A percentile compares a stretch with the other conserved stretches of the same genome.
Evolutionary conservation across 1,140 invertebrate species (phyloP).

Genomic region (Drosophila tani): DNA sequence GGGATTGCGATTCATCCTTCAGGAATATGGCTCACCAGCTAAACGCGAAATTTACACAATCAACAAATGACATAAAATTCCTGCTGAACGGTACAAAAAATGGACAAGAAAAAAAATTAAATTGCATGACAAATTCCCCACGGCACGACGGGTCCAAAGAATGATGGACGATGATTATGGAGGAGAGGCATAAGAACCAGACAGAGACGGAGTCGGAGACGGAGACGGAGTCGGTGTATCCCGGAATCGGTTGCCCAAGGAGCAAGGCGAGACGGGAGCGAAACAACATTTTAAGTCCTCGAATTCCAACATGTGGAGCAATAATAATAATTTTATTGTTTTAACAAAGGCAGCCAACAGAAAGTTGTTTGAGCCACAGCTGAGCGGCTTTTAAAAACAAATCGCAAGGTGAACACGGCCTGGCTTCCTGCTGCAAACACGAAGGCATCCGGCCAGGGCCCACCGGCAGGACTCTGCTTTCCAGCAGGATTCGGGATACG

Average conservation of each 20-base stretch:
- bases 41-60: constrained; percentile 81
- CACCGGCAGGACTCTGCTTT: constrained; percentile 20
- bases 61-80: constrained; percentile 82
- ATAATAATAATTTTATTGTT: constrained; percentile 84
- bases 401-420: constrained; percentile 67
- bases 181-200: constrained; percentile 47
- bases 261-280: constrained; percentile 1
- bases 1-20: constrained; percentile 28
- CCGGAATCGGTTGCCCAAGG: background rate
- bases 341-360: constrained; percentile 82
- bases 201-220: constrained; percentile 10
- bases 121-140: constrained; percentile 78
- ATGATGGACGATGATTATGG: constrained; percentile 79
- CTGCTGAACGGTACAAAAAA: constrained; percentile 54
- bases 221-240: too few species aligned
- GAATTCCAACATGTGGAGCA: constrained; percentile 83
- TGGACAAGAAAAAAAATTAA: constrained; percentile 45
- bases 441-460: constrained; percentile 16
- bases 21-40: constrained; percentile 42
- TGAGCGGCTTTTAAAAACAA: constrained; percentile 84
- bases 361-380: constrained; percentile 83
- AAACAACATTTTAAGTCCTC: constrained; percentile 80
- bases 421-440: constrained; percentile 37
- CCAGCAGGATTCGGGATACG: constrained; percentile 7
- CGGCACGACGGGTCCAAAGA: constrained; percentile 52